Conservation (phyloP, 2,797 vertebrate species). For the Enteromius viviparus region DNA sequence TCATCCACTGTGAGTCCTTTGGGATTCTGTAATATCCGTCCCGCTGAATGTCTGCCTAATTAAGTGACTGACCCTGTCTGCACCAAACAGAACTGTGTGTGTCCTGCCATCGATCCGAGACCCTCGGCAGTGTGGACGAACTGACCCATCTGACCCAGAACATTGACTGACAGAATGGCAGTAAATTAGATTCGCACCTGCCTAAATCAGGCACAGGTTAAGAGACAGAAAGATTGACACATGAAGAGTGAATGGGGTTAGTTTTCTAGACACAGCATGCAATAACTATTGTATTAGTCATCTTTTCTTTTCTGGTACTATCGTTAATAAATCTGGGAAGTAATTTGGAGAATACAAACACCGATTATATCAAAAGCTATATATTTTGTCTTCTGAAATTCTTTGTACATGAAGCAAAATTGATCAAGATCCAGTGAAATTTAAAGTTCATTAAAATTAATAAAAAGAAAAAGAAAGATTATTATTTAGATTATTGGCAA, state of each 20-base stretch:
- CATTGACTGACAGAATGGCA: slow-evolving; percentile 62
- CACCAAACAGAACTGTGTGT: slow-evolving; percentile 64
- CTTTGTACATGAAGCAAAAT: not conserved
- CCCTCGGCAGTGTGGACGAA: slow-evolving; percentile 61
- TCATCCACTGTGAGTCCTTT: slow-evolving; percentile 40
- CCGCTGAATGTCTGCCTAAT: slow-evolving; percentile 65
- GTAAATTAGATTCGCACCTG: slow-evolving; percentile 56
- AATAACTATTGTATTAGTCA: not conserved
- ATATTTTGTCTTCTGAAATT: not conserved
- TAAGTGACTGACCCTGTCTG: slow-evolving; percentile 69
- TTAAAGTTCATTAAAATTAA: not conserved
- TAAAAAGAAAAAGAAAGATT: not conserved
- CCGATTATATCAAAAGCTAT: not conserved
- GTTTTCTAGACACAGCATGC: not conserved
- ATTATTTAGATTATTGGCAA: not conserved
- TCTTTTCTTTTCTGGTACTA: not conserved
- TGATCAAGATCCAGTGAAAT: not conserved
- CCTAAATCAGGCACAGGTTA: slow-evolving; percentile 53
- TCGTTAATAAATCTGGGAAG: not conserved
- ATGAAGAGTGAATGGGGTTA: not conserved
- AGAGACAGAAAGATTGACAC: not conserved
- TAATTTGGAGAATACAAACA: not conserved
- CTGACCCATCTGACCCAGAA: slow-evolving; percentile 66
- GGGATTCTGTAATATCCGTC: slow-evolving; percentile 59
- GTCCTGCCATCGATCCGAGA: slow-evolving; percentile 72